Evolutionary conservation across 2,888 invertebrate genomes (phyloP), one percentile per base, ranked within the genome.

Genomic region (Melieria crassipennis): DNA sequence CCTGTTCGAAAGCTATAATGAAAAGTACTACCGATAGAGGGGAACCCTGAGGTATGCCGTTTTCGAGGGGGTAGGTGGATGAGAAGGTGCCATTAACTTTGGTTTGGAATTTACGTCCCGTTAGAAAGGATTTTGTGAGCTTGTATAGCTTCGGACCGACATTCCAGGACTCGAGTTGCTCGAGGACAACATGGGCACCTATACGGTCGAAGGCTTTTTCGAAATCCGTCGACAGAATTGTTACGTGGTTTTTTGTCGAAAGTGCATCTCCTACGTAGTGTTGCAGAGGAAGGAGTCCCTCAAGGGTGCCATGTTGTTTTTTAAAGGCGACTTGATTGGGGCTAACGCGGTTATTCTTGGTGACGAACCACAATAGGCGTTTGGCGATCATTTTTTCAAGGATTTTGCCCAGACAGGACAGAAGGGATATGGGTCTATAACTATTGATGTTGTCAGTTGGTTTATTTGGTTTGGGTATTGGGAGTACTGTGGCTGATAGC

Each of bases 291-390:
- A 73, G 16, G 13, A 63, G 72, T 4, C 70, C 72, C 7, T 72
- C 74, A 6, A 70, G 45, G 7, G 67, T 72, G 45, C 69, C 73
- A 42, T 69, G 63, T 45, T 74, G 65, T 7, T 70, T 48, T 67
- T 71, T 74, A 43, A 74, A 73, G 6, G 72, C 75, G 1, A 70
- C 65, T 65, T 73, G 69, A 45, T 71, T 67, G 5, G 62, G n/a
- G n/a, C n/a, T n/a, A n/a, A n/a, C n/a, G n/a, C n/a, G n/a, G n/a
- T n/a, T n/a, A n/a, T n/a, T n/a, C n/a, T n/a, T n/a, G n/a, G n/a
- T n/a, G n/a, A n/a, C n/a, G n/a, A n/a, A n/a, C n/a, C n/a, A n/a
- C n/a, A n/a, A n/a, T 43, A 5, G 9, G 10, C 9, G 67, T 50
- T 3, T 50, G 42, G n/a, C 10, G 42, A 52, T 45, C 56, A 62